Conservation (phyloP, 2,113 vertebrate genomes). For the Lipotes vexillifer region DNA sequence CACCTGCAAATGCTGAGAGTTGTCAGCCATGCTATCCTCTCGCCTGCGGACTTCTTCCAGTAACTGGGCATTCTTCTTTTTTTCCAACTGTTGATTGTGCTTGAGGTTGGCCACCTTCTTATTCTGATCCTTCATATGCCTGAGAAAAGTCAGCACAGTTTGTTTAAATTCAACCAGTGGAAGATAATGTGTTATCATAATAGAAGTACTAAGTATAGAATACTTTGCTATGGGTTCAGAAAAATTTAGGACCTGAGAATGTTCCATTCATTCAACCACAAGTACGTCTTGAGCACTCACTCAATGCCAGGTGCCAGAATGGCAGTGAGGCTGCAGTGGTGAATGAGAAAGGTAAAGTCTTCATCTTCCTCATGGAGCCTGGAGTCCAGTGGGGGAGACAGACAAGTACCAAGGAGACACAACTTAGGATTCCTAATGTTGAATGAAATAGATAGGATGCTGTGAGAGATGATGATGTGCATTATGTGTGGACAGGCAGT, state of each 20-base stretch:
- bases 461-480: not conserved
- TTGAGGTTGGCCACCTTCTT: constrained; percentile 94
- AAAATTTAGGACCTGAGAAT: not conserved
- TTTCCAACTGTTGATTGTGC: constrained; percentile 89
- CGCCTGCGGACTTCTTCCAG: constrained; percentile 86
- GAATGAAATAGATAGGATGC: not conserved
- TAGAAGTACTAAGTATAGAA: not conserved
- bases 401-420: not conserved
- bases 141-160: constrained; percentile 74
- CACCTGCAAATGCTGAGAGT: constrained; percentile 91
- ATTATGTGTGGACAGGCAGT: not conserved
- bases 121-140: constrained; percentile 93
- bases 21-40: constrained; percentile 87
- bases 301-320: not conserved
- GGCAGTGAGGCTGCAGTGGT: not conserved
- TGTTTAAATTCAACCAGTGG: not conserved
- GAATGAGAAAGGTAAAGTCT: not conserved
- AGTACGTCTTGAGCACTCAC: not conserved
- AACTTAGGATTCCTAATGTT: not conserved
- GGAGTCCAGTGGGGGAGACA: not conserved
- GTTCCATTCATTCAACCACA: not conserved
- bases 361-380: not conserved
- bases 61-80: constrained; percentile 89
- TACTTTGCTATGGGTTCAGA: not conserved
- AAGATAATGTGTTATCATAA: not conserved